Evolutionary conservation across 2,113 vertebrate genomes (phyloP).

Genomic region (Dolichallabes microphthalmus): DNA sequence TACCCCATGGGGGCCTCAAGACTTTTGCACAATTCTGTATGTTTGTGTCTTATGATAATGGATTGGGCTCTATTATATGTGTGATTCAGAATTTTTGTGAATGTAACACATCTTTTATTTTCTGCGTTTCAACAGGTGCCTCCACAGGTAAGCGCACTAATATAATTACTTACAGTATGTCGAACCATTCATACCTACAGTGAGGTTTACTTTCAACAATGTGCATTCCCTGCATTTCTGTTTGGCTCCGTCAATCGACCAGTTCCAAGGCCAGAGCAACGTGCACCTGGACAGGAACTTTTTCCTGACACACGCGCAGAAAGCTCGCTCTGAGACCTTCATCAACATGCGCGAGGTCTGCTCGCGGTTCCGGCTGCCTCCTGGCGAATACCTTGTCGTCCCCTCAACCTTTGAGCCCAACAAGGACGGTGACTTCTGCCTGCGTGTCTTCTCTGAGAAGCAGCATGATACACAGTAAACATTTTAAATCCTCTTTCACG

Average conservation of each 20-base stretch:
- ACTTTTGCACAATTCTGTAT: too few relatives aligned
- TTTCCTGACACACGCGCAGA: constrained; percentile 85
- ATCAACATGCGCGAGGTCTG: constrained; percentile 91
- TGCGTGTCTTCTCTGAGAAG: constrained; percentile 91
- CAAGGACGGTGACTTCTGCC: constrained; percentile 87
- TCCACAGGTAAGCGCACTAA: constrained; percentile 64
- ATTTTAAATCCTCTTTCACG: not conserved
- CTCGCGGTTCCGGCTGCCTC: constrained; percentile 83
- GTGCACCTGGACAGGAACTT: constrained; percentile 91
- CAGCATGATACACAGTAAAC: constrained; percentile 78
- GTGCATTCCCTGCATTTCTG: not conserved
- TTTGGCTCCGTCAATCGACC: constrained; percentile 29
- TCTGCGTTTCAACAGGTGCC: constrained; percentile 62
- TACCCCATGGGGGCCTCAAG: too few relatives aligned
- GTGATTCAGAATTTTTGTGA: not conserved
- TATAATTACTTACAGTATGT: not conserved
- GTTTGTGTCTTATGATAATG: not conserved
- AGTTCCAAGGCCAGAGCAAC: constrained; percentile 80
- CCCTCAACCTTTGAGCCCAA: constrained; percentile 92
- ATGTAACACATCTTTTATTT: not conserved
- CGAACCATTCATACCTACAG: not conserved
- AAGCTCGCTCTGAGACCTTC: constrained; percentile 86
- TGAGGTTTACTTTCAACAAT: not conserved
- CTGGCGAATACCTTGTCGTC: constrained; percentile 85
- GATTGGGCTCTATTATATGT: not conserved